phyloP scores from a whole-genome alignment of 1,140 invertebrate species.

The Pseudomyrmex gracilis region DNA sequence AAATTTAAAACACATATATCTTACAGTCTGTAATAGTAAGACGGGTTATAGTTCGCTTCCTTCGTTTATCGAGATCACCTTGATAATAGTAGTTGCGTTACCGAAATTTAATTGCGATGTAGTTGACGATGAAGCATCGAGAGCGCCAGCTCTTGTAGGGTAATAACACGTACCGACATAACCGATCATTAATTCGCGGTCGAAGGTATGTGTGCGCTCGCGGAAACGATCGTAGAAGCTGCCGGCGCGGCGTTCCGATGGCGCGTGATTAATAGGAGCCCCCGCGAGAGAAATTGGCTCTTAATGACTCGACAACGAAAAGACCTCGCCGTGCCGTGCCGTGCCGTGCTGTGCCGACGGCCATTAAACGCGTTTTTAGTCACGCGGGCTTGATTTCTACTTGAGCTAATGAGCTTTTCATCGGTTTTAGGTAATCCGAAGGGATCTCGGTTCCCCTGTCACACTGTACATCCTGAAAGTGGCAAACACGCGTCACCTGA shows the following conservation, averaged over 20 bases:
- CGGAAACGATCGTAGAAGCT: constrained; percentile 58
- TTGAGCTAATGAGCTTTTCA: constrained; percentile 71
- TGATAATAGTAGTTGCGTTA: constrained; percentile 29
- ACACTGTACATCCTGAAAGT: neutral
- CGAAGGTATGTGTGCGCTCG: constrained; percentile 46
- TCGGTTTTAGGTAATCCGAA: constrained; percentile 63
- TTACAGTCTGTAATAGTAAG: constrained; percentile 17
- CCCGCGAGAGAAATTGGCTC: constrained; percentile 61
- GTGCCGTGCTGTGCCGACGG: constrained; percentile 34
- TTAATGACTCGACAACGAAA: constrained; percentile 74
- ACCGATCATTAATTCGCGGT: constrained; percentile 64
- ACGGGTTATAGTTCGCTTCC: neutral
- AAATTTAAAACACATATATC: neutral
- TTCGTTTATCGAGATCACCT: constrained; percentile 27
- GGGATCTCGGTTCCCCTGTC: constrained; percentile 19
- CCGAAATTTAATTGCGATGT: constrained; percentile 36
- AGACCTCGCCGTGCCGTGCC: constrained; percentile 14
- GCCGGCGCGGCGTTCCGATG: constrained; percentile 8
- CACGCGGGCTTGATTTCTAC: constrained; percentile 65
- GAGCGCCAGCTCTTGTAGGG: constrained; percentile 24
- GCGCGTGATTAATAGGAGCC: constrained; percentile 68
- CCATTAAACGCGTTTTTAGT: constrained; percentile 69
- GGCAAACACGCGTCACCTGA: constrained; percentile 15
- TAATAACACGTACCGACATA: constrained; percentile 66
- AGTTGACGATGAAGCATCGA: constrained; percentile 51